Evolutionary conservation across 2,113 vertebrate genomes (phyloP).

Genomic region (Oxyruncus cristatus): DNA sequence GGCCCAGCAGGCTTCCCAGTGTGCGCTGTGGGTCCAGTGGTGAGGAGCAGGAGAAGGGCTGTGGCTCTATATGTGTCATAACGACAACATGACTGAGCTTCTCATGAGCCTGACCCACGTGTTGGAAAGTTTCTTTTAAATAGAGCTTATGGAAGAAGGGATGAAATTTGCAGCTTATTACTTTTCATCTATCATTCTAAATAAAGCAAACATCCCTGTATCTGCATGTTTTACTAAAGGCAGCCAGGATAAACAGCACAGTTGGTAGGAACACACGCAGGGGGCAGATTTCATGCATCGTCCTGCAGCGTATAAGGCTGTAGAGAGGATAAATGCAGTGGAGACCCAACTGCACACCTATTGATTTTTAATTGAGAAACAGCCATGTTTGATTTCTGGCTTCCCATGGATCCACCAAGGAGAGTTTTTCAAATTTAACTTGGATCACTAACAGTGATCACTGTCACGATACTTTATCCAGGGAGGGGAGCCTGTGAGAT

Average conservation of each 20-base stretch:
- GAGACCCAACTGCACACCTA: not conserved
- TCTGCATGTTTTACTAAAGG: not conserved
- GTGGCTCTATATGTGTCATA: no score
- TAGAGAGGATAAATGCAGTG: not conserved
- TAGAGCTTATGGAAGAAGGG: not conserved
- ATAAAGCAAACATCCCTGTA: slow-evolving; percentile 12
- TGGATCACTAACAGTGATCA: not conserved
- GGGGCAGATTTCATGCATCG: not conserved
- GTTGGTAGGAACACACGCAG: not conserved
- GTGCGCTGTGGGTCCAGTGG: accelerated
- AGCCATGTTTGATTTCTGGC: not conserved
- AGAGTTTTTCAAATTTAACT: not conserved
- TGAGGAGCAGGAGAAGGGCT: not conserved
- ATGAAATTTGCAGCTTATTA: slow-evolving; percentile 29
- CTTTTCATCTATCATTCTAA: slow-evolving; percentile 37
- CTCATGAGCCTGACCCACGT: not conserved
- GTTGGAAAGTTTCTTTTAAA: slow-evolving; percentile 40
- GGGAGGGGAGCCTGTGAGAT: not conserved
- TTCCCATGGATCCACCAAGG: not conserved
- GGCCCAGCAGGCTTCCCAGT: not conserved
- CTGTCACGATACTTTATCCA: not conserved
- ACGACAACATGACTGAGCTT: not conserved
- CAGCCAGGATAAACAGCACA: not conserved
- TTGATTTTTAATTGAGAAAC: not conserved
- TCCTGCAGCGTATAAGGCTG: not conserved